Evolutionary conservation across 30 jellyfish, hydroid and myxozoan species (phyloP), one percentile per base, ranked within the genome.

Genomic region (Turritopsis dohrnii): DNA sequence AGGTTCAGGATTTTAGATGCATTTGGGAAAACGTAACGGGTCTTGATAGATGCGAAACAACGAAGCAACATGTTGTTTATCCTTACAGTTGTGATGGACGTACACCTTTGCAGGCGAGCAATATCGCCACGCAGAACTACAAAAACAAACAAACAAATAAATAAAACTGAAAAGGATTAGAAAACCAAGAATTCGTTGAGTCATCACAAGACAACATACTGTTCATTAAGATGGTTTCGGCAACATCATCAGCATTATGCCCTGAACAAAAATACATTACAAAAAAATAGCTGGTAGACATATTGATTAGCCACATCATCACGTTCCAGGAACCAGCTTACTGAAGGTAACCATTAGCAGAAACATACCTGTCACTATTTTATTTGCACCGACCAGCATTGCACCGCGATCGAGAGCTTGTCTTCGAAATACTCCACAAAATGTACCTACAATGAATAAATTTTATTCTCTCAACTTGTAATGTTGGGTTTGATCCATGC

Each of bases 381-480:
- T 95, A 75, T 90, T 90, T 30, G 99, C 99, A 22, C 97, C 96
- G 28, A 95, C 91, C 66, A 90, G 84, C 96, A 85, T 88, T 17
- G 99, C 97, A 16, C 99, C 99, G 82, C 97, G 77, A 85, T 95
- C 99, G 54, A 95, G 75, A 9, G 99, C 99, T 54, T 95, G 99
- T 54, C 99, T 60, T 52, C 99, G 86, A 72, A 95, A 95, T 21
- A 95, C 99, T 19, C 99, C 99, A 88, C 99, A 95, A 71, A 90
- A 95, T 65, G 98, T 95, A 86, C 99, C 99, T 95, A 21, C 9
- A 84, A 60, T 23, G 24, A 52, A 3, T 13, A 41, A 3, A 41
- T 41, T 3, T 41, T n/a, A n/a, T n/a, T n/a, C n/a, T n/a, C n/a
- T n/a, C n/a, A n/a, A n/a, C n/a, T n/a, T n/a, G n/a, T n/a, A n/a